Percentiles rank a stretch among this genome's conserved stretches.
These are phyloP conservation scores for Sphenopsis melanotis DNA, from an alignment of 2,797 vertebrate genomes.

Conservation along the genomic window DNA sequence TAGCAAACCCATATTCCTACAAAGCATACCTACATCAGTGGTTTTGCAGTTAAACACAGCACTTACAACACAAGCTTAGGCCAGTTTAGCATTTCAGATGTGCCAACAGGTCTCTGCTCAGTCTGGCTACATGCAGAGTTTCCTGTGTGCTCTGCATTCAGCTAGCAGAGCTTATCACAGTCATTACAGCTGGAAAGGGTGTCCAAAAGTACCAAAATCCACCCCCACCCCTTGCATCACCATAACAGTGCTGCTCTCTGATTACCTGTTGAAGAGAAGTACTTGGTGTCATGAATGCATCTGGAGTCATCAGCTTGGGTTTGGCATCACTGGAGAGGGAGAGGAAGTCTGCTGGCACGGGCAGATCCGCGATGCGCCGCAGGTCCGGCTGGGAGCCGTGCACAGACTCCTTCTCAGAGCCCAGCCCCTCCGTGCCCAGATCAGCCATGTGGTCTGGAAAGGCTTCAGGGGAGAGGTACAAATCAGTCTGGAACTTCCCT, in stretches of 20 bases:
- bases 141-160: not conserved
- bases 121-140: not conserved
- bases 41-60: not conserved
- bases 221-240: not conserved
- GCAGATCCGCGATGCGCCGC: slow-evolving; percentile 85
- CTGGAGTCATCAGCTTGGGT: slow-evolving; percentile 96
- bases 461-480: slow-evolving; percentile 53
- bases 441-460: slow-evolving; percentile 88
- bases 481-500: not conserved
- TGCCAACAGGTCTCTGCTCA: not conserved
- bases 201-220: not conserved
- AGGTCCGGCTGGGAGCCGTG: slow-evolving; percentile 88
- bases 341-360: slow-evolving; percentile 87
- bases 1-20: not conserved
- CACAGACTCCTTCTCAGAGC: slow-evolving; percentile 83
- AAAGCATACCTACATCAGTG: not conserved
- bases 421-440: slow-evolving; percentile 75
- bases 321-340: slow-evolving; percentile 80
- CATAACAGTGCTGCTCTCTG: not conserved
- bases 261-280: slow-evolving; percentile 84
- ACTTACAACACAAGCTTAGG: not conserved
- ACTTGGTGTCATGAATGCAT: slow-evolving; percentile 97
- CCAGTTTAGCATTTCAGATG: not conserved
- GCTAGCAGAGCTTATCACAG: not conserved
- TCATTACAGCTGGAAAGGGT: not conserved